phyloP scores from a whole-genome alignment of 53 echinoderm and acorn worm species.

The Arbacia lixula region DNA sequence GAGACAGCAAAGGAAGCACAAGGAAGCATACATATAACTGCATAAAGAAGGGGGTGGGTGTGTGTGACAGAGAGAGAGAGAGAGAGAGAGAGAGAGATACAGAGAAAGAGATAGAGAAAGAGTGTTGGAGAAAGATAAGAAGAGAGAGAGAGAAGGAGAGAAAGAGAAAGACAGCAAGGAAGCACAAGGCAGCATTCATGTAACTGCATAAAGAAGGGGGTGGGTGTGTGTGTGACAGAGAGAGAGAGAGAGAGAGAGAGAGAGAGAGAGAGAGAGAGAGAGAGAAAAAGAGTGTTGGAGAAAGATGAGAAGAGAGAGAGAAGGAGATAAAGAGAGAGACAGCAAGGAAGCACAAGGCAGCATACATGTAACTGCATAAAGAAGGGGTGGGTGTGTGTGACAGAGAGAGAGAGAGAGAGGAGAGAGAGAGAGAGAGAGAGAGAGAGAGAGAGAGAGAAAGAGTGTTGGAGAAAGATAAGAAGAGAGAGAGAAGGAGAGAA shows the following conservation, averaged over 20 bases:
- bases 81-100: background rate
- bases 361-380: background rate
- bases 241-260: background rate
- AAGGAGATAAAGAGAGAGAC: background rate
- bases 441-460: constrained; percentile 10
- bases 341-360: background rate
- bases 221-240: background rate
- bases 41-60: too few relatives aligned
- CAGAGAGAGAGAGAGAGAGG: background rate
- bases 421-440: background rate
- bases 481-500: background rate
- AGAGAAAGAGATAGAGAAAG: background rate
- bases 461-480: background rate
- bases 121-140: background rate
- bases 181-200: background rate
- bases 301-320: background rate
- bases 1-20: background rate
- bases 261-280: background rate
- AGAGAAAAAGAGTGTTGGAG: background rate
- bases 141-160: background rate
- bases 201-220: background rate
- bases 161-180: background rate
- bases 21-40: too few relatives aligned
- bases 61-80: background rate
- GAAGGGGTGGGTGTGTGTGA: background rate